A percentile compares a stretch with the other conserved stretches of the same genome.
These are phyloP conservation scores for Triplophysa siluroides DNA, from an alignment of 2,113 vertebrate genomes.

Conservation along the genomic window DNA sequence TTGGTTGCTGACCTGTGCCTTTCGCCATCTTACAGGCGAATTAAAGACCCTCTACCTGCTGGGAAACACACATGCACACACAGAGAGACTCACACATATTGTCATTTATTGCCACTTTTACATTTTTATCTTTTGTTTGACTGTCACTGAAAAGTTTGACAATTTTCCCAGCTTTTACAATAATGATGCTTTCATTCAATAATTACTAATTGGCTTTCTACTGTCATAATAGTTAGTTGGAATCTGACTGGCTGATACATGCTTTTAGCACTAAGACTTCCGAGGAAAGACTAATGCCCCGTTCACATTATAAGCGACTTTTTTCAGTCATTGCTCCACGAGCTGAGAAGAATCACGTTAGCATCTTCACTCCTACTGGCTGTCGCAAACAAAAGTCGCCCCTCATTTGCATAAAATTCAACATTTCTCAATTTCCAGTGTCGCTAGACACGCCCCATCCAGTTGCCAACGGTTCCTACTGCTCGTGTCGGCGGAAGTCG, in stretches of 20 bases:
- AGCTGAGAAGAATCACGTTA: too few species aligned
- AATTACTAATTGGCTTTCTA: not conserved
- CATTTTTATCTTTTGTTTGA: constrained; percentile 65
- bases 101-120: constrained; percentile 39
- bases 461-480: too few species aligned
- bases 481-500: too few species aligned
- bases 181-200: not conserved
- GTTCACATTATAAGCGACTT: too few species aligned
- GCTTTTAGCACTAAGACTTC: too few species aligned
- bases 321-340: too few species aligned
- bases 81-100: constrained; percentile 19
- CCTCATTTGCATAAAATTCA: too few species aligned
- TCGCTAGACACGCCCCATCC: too few species aligned
- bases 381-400: too few species aligned
- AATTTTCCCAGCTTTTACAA: constrained; percentile 48
- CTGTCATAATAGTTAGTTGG: not conserved
- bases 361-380: too few species aligned
- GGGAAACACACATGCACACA: constrained; percentile 25
- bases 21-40: constrained; percentile 51
- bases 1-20: constrained; percentile 20
- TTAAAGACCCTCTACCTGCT: constrained; percentile 22
- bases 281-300: too few species aligned
- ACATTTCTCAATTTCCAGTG: too few species aligned
- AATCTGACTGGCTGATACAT: not conserved
- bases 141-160: constrained; percentile 67